phyloP scores from a whole-genome alignment of 2,797 vertebrate genomes.

The Tapera naevia region DNA sequence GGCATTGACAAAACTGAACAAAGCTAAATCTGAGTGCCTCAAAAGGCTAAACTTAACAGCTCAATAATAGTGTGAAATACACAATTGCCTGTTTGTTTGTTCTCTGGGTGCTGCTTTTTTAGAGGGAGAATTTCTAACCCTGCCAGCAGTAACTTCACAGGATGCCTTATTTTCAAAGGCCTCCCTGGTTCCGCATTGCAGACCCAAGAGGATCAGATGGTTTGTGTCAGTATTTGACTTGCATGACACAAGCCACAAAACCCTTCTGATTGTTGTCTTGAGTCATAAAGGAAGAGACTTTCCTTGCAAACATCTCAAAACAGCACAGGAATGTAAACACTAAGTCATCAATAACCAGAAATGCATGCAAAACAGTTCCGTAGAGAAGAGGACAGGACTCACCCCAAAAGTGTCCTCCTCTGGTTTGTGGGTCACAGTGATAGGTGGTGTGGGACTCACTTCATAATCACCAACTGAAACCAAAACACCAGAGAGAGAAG shows the following conservation, averaged over 20 bases:
- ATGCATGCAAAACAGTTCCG: not conserved
- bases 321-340: not conserved
- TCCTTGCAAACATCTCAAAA: not conserved
- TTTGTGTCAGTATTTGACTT: not conserved
- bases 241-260: not conserved
- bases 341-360: not conserved
- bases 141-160: conserved; percentile 11
- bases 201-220: conserved; percentile 14
- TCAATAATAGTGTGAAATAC: conserved; percentile 5
- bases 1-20: conserved; percentile 2
- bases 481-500: conserved; percentile 48
- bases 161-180: conserved; percentile 21
- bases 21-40: not conserved
- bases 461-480: conserved; percentile 78
- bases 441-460: conserved; percentile 82
- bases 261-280: not conserved
- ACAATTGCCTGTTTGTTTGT: conserved; percentile 15
- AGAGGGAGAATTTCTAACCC: conserved; percentile 36
- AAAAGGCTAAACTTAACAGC: not conserved
- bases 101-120: conserved; percentile 4
- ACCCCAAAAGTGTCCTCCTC: conserved; percentile 98
- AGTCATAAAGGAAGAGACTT: conserved; percentile 16
- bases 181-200: not conserved
- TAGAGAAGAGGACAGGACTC: conserved; percentile 70
- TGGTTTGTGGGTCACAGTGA: conserved; percentile 87